Evolutionary conservation across 2,797 vertebrate genomes (phyloP), one percentile per base, ranked within the genome.

Genomic region (Nasua narica): DNA sequence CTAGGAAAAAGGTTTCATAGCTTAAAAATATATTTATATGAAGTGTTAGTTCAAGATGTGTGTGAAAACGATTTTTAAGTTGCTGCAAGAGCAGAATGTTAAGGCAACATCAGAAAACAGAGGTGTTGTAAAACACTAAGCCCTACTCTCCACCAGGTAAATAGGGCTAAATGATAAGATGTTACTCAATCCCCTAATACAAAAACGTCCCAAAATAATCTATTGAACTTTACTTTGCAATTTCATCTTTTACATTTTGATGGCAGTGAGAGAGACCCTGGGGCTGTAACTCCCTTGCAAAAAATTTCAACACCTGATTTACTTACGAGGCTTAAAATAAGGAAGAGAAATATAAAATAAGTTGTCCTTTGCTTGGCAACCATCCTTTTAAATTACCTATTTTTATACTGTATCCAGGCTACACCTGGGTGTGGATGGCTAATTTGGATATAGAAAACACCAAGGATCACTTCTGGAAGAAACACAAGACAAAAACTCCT

Each of bases 61-160:
- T 43, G 9, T 82, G 74, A 86, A 65, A 54, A 94, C 7, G 5
- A 69, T 50, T 92, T 87, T 91, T 96, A 92, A 32, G 76, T 48
- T 77, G 46, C 83, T 91, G 40, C 7, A 60, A 65, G 0, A 94
- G 83, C 83, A 86, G 65, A 87, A 92, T 10, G 46, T 96, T 93
- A 95, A 95, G 93, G 94, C 95, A 95, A 85, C 60, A 78, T 90
- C 84, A 97, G 85, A 94, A 94, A 87, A 95, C 32, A 92, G 21
- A 89, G 37, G 76, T 78, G 70, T 85, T 86, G 93, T 84, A 69
- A 93, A 94, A 87, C 65, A 76, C 48, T 56, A 94, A 81, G 74
- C 27, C 16, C 84, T 77, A 87, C 35, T 56, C 74, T 78, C 85
- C 37, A 37, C 37, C 15, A 86, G 65, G 32, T 43, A 91, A 87